Evolutionary conservation across 2,888 invertebrate species (phyloP).

Genomic region (Tipula unca): DNA sequence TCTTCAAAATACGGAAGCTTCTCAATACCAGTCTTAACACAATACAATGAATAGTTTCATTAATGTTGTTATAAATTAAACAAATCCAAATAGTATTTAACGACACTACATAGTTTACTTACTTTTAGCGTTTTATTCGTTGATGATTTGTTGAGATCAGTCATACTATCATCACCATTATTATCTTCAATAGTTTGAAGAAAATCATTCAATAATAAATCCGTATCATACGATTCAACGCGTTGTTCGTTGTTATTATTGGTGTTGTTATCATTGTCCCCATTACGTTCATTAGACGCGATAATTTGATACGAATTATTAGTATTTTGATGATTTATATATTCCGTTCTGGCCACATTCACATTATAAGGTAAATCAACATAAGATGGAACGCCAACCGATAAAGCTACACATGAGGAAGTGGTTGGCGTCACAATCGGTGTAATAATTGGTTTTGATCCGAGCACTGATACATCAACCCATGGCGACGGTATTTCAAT

Average conservation of each 20-base stretch:
- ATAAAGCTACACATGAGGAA: slow-evolving; percentile 40
- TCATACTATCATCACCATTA: neutral
- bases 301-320: neutral
- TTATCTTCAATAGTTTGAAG: slow-evolving; percentile 35
- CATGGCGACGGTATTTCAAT: slow-evolving; percentile 67
- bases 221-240: slow-evolving; percentile 32
- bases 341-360: neutral
- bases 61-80: neutral
- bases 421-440: slow-evolving; percentile 50
- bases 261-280: neutral
- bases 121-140: slow-evolving; percentile 15
- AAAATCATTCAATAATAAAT: slow-evolving; percentile 39
- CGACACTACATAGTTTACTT: neutral
- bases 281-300: neutral
- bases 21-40: neutral
- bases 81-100: neutral
- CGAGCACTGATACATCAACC: slow-evolving; percentile 63
- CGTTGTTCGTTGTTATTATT: neutral
- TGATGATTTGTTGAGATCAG: neutral
- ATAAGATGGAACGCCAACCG: slow-evolving; percentile 40
- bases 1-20: neutral
- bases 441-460: slow-evolving; percentile 50
- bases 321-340: neutral
- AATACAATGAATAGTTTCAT: neutral
- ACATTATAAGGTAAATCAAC: slow-evolving; percentile 34